Evolutionary conservation across 2,113 vertebrate genomes (phyloP).

Genomic region (Crypturellus undulatus): DNA sequence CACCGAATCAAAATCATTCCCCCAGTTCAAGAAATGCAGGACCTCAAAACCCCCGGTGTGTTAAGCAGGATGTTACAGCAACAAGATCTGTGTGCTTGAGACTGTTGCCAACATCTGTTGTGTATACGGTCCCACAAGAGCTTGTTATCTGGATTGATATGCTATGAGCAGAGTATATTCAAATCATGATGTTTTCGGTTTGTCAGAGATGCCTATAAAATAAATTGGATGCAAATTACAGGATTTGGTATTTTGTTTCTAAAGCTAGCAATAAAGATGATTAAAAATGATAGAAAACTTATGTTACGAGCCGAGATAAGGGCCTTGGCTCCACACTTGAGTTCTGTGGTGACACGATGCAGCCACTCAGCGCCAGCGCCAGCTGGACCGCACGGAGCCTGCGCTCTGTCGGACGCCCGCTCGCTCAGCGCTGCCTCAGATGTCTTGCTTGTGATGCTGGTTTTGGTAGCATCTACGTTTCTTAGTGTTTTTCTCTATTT

Average conservation of each 20-base stretch:
- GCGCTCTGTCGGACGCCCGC: too few species aligned
- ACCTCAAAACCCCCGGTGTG: constrained; percentile 41
- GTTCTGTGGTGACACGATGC: neutral
- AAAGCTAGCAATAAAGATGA: neutral
- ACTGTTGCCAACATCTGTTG: neutral
- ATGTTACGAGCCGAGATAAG: neutral
- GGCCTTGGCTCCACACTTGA: neutral
- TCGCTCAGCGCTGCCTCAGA: neutral
- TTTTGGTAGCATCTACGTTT: neutral
- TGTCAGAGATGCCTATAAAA: neutral
- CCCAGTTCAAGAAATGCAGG: constrained; percentile 47
- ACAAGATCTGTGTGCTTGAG: neutral
- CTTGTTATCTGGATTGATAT: neutral
- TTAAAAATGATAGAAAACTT: neutral
- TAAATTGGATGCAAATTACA: neutral
- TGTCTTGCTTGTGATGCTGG: neutral
- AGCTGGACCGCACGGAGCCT: too few species aligned
- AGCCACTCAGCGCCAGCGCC: fast-evolving
- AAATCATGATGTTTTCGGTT: neutral
- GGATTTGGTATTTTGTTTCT: neutral
- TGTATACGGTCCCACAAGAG: neutral
- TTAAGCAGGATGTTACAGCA: constrained; percentile 55
- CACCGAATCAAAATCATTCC: constrained; percentile 23
- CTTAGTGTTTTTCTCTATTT: too few species aligned
- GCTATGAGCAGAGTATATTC: neutral